Base-by-base conservation (phyloP, 1,140 invertebrate genomes). In the Drosophila parabipectinata region DNA sequence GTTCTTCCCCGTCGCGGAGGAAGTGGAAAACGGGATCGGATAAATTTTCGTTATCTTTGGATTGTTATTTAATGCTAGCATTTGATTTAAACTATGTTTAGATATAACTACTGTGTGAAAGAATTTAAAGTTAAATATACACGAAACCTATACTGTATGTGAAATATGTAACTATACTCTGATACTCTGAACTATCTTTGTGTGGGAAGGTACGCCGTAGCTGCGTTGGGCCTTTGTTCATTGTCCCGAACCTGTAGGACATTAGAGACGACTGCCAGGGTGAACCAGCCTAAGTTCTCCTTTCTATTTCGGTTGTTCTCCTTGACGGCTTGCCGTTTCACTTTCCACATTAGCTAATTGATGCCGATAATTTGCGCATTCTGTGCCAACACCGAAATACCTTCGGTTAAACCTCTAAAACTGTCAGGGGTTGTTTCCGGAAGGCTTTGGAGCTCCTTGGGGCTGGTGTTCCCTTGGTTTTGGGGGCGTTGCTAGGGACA, bases 41-140 rank as follows among this genome's bases (percentile, higher is more conserved):
- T 15, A 4, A 7, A 1, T n/a, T 69, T 67, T 54, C 39, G 28
- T 72, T 64, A 61, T 60, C 34, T 41, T 26, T 54, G 30, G 37
- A 76, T 41, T 73, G 57, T 82, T 81, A 63, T 48, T 66, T 77
- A 72, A 76, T 82, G 45, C 18, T 47, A 79, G 24, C 48, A 21
- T 47, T 61, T 62, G 18, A 15, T 30, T 54, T 28, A 44, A 32
- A 21, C 24, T 24, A 26, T 24, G 4, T 15, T 32, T 28, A 68
- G 45, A 48, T 55, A 57, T 51, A 51, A 44, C 12, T 44, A 18
- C 4, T 32, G 34, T 28, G 34, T 62, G 18, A 37, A 53, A 37
- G 15, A 37, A 34, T 53, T 53, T 18, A 8, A 21, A 12, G 15
- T 37, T 34, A 34, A 7, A 53, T n/a, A 53, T 37, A 53, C 10